Conservation (phyloP, 2,113 vertebrate species). For the Crotalus horridus region DNA sequence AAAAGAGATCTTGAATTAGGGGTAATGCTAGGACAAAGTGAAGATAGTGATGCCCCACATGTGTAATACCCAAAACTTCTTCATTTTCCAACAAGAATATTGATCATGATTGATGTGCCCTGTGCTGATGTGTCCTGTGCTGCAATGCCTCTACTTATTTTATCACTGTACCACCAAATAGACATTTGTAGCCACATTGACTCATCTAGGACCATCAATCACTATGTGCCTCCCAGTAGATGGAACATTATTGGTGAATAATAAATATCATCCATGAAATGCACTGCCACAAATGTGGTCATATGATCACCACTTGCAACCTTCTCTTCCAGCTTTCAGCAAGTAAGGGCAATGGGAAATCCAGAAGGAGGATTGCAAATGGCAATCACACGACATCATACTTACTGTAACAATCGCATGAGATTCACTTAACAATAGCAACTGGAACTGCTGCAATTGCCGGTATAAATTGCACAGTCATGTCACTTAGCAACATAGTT, state of each 20-base stretch:
- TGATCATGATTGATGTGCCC: not conserved
- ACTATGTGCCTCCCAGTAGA: not conserved
- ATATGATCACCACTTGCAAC: not conserved
- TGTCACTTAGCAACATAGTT: not conserved
- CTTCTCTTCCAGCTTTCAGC: too few species aligned
- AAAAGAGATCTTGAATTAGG: not conserved
- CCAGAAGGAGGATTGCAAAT: too few species aligned
- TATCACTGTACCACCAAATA: not conserved
- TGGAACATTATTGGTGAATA: not conserved
- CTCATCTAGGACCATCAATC: not conserved
- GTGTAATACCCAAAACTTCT: not conserved
- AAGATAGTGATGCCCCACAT: not conserved
- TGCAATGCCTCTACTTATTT: not conserved
- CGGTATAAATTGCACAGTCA: not conserved
- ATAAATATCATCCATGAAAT: not conserved
- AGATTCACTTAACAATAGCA: not conserved
- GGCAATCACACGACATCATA: too few species aligned
- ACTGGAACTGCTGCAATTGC: not conserved
- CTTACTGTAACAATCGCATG: not conserved
- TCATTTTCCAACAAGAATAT: not conserved
- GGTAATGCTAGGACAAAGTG: not conserved
- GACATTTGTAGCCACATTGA: not conserved
- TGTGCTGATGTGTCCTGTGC: not conserved
- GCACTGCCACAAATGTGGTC: not conserved
- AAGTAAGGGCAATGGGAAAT: too few species aligned